A percentile compares a stretch with the other conserved stretches of the same genome.
phyloP scores from a whole-genome alignment of 2,113 vertebrate genomes.

The Cheirogaleus medius region DNA sequence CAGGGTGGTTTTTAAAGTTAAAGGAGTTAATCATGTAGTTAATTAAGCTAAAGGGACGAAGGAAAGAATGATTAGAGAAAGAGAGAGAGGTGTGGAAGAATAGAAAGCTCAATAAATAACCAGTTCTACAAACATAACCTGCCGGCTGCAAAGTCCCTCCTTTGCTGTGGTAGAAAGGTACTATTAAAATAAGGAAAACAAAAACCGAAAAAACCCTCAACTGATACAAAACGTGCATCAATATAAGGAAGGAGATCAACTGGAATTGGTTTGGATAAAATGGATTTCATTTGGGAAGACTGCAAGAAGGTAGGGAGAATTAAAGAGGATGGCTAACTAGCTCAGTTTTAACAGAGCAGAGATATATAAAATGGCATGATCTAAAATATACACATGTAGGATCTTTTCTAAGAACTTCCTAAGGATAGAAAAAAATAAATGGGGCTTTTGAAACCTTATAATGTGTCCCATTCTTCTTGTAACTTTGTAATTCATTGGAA shows the following conservation, averaged over 20 bases:
- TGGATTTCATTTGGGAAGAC: slow-evolving; percentile 12
- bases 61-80: background rate
- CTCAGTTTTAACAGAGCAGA: background rate
- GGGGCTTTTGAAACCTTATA: background rate
- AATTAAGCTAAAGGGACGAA: background rate
- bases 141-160: background rate
- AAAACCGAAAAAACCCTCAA: background rate
- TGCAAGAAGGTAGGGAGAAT: background rate
- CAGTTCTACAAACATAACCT: background rate
- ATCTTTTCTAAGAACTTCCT: slow-evolving; percentile 40
- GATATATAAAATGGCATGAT: background rate
- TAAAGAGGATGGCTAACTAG: background rate
- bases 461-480: background rate
- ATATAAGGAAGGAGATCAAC: background rate
- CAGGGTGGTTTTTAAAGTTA: background rate
- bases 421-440: slow-evolving; percentile 22
- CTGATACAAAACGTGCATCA: background rate
- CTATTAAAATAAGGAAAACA: background rate
- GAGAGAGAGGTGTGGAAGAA: background rate
- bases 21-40: background rate
- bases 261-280: background rate
- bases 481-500: slow-evolving; percentile 47
- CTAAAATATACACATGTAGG: background rate
- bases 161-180: background rate
- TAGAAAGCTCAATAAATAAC: background rate